Base-by-base conservation (phyloP, 2,888 invertebrate species). In the Nineta flava region DNA sequence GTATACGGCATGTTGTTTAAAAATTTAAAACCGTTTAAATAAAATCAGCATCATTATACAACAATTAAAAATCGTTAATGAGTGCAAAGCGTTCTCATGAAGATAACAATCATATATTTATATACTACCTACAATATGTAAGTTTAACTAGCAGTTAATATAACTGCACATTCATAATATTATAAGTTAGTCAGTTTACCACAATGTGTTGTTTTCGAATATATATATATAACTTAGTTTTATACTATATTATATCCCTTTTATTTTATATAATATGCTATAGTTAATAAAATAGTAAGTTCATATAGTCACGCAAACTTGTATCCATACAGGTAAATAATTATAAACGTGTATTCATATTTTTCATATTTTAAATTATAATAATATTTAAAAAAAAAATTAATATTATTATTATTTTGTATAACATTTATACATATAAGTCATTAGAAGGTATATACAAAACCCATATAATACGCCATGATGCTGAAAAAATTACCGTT, bases 11-110 rank as follows among this genome's bases (percentile, higher is more conserved):
- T 26, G 26, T 16, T 42, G 42, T 42, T 16, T 42, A 42, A 42
- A 17, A 42, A 17, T 17, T 42, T 43, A 44, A 26, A 44, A 44
- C 26, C 19, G 26, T 44, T 21, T 21, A 44, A 17, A 42, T 42
- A 42, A 44, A 44, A 44, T 44, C 44, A 44, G 19, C 26, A 13
- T 44, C 19, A 44, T 44, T 44, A 44, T 44, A 13, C 47, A 34
- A 35, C 47, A 47, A 47, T 47, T 47, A 47, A 47, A 47, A 35
- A 34, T 35, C 34, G 47, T 47, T 35, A 47, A 47, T 47, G 47
- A 48, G 48, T 48, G 48, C 48, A 48, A 48, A 48, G 48, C 35
- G 48, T 48, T 48, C 48, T 42, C 48, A 48, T 41, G 48, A 16
- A 34, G 48, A 48, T 48, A 48, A 42, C 47, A 47, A 44, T 44